These are phyloP conservation scores for Eclectus roratus DNA, from an alignment of 2,113 vertebrate species.

Conservation along the genomic window DNA sequence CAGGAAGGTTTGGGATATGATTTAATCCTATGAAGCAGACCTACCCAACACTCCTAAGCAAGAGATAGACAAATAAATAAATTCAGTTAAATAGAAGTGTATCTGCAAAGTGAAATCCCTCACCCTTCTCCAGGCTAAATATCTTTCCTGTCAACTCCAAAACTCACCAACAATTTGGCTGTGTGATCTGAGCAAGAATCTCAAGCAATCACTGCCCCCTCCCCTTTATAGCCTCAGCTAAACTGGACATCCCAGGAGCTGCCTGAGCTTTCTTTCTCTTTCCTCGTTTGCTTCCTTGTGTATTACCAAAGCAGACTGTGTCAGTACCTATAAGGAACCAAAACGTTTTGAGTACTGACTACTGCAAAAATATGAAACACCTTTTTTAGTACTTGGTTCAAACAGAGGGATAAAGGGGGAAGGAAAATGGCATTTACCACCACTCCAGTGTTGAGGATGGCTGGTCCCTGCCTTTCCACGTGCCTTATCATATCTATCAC, in stretches of 20 bases:
- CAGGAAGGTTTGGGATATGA: constrained; percentile 38
- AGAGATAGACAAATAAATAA: constrained; percentile 20
- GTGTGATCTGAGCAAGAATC: not conserved
- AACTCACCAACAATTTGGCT: not conserved
- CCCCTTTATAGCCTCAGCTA: not conserved
- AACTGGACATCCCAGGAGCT: not conserved
- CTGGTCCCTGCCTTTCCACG: not conserved
- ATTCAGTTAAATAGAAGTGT: not conserved
- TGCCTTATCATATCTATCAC: not conserved
- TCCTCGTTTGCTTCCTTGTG: not conserved
- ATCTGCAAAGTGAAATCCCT: not conserved
- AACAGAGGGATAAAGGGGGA: not conserved
- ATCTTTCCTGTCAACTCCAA: not conserved
- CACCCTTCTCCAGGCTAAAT: not conserved
- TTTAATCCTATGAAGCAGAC: constrained; percentile 37
- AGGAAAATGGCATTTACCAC: not conserved
- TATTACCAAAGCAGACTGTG: not conserved
- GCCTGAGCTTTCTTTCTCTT: not conserved
- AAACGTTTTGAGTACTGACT: not conserved
- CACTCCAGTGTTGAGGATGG: not conserved
- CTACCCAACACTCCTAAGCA: constrained; percentile 26
- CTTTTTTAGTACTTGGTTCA: constrained; percentile 38
- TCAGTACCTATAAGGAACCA: not conserved
- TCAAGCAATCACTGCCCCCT: not conserved
- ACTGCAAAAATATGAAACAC: constrained; percentile 43